These are phyloP conservation scores for Furnarius figulus DNA, from an alignment of 2,113 vertebrate species.

Conservation along the genomic window DNA sequence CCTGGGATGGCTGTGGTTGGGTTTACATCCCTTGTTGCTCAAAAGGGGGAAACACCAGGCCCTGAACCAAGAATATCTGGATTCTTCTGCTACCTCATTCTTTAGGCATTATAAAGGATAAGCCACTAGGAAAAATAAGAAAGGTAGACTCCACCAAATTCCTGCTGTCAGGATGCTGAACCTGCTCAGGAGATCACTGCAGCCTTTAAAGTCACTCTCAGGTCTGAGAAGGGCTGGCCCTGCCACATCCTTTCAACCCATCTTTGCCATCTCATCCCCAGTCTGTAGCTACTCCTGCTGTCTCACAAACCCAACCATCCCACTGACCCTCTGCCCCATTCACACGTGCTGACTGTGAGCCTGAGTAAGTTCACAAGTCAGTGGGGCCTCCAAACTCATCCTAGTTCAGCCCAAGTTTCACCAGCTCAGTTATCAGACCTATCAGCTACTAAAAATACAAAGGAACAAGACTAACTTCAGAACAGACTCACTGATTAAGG, in stretches of 20 bases:
- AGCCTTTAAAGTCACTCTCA: background rate
- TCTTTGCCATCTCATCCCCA: background rate
- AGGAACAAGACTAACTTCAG: background rate
- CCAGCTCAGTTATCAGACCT: background rate
- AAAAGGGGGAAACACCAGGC: background rate
- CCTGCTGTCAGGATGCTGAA: background rate
- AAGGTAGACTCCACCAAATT: accelerated
- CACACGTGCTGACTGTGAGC: accelerated
- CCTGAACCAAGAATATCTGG: background rate
- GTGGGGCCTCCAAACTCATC: background rate
- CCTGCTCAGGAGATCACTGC: background rate
- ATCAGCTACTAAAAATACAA: background rate
- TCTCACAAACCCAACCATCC: background rate
- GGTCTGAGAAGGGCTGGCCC: background rate
- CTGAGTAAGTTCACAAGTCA: background rate
- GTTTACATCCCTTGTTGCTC: background rate
- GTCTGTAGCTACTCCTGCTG: background rate
- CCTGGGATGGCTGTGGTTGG: background rate
- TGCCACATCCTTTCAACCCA: background rate
- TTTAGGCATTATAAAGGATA: background rate
- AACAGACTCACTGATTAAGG: background rate
- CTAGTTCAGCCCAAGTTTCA: background rate
- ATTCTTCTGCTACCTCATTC: background rate
- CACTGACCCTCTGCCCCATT: background rate
- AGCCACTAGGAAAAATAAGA: background rate